Evolutionary conservation across 2,888 invertebrate species (phyloP), one percentile per base, ranked within the genome.

Genomic region (Belgica antarctica): DNA sequence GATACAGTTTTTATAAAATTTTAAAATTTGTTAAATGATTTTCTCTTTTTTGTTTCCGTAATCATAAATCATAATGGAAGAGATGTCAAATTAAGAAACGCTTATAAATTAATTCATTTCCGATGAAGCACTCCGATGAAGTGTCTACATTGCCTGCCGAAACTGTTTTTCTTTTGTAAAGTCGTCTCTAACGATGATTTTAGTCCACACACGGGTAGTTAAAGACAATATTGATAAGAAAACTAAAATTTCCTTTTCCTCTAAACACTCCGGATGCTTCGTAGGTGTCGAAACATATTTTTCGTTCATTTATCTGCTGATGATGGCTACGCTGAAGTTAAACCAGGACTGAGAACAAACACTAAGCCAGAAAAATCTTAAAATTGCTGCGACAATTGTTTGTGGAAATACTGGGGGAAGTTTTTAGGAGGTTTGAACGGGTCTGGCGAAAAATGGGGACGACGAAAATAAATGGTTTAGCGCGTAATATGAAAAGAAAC

Each of bases 401-500:
- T 22, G 52, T n/a, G n/a, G 22, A 8, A 52, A 19, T 52, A n/a
- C n/a, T n/a, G n/a, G n/a, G n/a, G n/a, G n/a, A n/a, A n/a, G n/a
- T n/a, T n/a, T n/a, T n/a, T n/a, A 3, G 52, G 52, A 46, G 15
- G 46, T 10, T 8, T n/a, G 52, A 52, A 22, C 7, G 52, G 52
- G 22, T 7, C 17, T 17, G 46, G 46, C n/a, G n/a, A n/a, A n/a
- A n/a, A n/a, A n/a, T 10, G 46, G 46, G 46, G 12, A 12, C 17
- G 52, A 52, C 22, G n/a, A 52, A 52, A 52, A 52, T 52, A 47
- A 36, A 66, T 66, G 65, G 47, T 47, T 66, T 19, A 52, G 52
- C 52, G 17, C 22, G n/a, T 19, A 59, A 12, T 17, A 22, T 25
- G 59, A 59, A 59, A 59, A 59, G 59, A 59, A 59, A 47, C 68